Percentiles rank a stretch among this genome's conserved stretches.
Evolutionary conservation across 2,113 vertebrate genomes (phyloP).

Genomic region (Ciconia maguari): DNA sequence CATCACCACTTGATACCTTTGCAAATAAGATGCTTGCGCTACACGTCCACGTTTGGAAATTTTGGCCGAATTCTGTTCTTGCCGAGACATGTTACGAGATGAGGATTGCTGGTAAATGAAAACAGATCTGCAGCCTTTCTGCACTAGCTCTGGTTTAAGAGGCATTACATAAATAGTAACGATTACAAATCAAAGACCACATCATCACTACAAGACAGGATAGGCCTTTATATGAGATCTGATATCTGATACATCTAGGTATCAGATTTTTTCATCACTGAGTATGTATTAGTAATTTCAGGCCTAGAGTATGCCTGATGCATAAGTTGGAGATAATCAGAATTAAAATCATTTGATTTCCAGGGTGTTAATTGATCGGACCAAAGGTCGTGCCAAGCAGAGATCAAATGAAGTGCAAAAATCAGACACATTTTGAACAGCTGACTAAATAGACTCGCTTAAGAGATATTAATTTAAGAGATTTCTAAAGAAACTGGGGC

Average conservation of each 20-base stretch:
- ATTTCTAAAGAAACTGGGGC: neutral
- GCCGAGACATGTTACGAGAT: neutral
- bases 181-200: neutral
- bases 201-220: neutral
- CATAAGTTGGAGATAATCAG: neutral
- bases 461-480: neutral
- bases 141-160: neutral
- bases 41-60: constrained; percentile 11
- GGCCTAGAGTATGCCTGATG: neutral
- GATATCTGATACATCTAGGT: neutral
- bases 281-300: neutral
- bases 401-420: neutral
- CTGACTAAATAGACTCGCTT: neutral
- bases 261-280: neutral
- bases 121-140: neutral
- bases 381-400: neutral
- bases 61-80: neutral
- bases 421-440: neutral
- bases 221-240: neutral
- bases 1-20: neutral
- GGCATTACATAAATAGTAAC: neutral
- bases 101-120: neutral
- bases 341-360: neutral
- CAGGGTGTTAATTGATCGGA: neutral
- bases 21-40: neutral